Base-by-base conservation (phyloP, 2,888 invertebrate genomes). In the Cerastoderma edule region DNA sequence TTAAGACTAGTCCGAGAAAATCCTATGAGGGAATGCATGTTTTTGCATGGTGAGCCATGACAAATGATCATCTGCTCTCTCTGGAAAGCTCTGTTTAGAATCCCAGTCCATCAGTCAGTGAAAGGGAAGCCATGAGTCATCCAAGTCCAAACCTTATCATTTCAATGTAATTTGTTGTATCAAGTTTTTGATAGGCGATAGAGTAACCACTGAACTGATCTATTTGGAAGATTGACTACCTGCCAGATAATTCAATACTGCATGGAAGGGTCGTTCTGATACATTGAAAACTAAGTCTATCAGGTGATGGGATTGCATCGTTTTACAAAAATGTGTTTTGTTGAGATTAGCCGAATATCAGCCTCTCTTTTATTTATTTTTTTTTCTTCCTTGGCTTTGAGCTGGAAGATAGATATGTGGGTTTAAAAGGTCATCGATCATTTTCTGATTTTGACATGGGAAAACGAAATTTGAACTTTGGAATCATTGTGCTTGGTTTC, bases 81-180 rank as follows among this genome's bases (percentile, higher is more conserved):
- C n/a, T n/a, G n/a, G n/a, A n/a, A n/a, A n/a, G n/a, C n/a, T n/a
- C n/a, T n/a, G n/a, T n/a, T n/a, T n/a, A n/a, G n/a, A n/a, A n/a
- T n/a, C n/a, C n/a, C 50, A 24, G 50, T 10, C 50, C 24, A 50
- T 50, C 50, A 4, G 50, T 24, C n/a, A 50, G 50, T 19, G 50
- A 50, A 50, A 50, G 50, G 19, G n/a, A 28, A 33, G 57, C 13
- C 27, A 28, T 57, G 57, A 57, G 33, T 57, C 57, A 57, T 57
- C n/a, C 50, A 39, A 39, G 50, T 50, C 50, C 50, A 50, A 50
- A 50, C 30, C 57, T 57, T 57, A 57, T 57, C 57, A 57, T 32
- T 57, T 57, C n/a, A 57, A 57, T 33, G 35, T 30, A 57, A 57
- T 33, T 57, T 32, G 57, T 57, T 50, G 50, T 50, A 50, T 50